phyloP scores from a whole-genome alignment of 2,797 vertebrate genomes.

The Heliangelus exortis region DNA sequence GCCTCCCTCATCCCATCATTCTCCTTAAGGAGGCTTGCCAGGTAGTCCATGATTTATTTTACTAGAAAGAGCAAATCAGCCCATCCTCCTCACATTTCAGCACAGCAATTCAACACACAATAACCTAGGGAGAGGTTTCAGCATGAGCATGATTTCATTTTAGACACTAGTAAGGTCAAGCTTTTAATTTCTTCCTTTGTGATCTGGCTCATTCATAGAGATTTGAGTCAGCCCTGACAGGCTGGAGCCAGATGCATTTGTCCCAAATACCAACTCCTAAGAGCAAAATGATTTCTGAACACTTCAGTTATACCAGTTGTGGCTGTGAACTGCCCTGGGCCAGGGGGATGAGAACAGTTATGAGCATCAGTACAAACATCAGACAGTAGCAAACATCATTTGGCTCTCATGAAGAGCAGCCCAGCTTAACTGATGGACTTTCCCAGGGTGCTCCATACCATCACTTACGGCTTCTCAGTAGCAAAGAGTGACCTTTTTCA shows the following conservation, averaged over 20 bases:
- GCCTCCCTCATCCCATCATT: neutral
- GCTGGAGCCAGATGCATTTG: neutral
- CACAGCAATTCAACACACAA: neutral
- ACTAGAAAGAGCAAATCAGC: neutral
- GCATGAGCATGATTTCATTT: neutral
- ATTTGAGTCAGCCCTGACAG: neutral
- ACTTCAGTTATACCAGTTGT: neutral
- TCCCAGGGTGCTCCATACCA: neutral
- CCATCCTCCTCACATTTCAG: neutral
- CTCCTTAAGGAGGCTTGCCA: neutral
- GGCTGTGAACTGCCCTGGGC: constrained; percentile 9
- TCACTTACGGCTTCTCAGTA: neutral
- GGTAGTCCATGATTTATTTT: neutral
- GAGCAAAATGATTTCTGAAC: neutral
- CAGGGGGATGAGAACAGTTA: neutral
- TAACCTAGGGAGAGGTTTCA: neutral
- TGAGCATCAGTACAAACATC: neutral
- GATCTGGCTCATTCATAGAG: neutral
- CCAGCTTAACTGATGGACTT: constrained; percentile 4
- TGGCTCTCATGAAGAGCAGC: neutral
- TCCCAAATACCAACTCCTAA: neutral
- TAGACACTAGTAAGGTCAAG: neutral
- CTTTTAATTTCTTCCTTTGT: neutral
- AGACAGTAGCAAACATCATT: neutral
- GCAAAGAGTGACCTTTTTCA: neutral